Percentiles rank a stretch among this genome's conserved stretches.
These are phyloP conservation scores for Linurgus olivaceus DNA, from an alignment of 2,797 vertebrate genomes.

Conservation along the genomic window DNA sequence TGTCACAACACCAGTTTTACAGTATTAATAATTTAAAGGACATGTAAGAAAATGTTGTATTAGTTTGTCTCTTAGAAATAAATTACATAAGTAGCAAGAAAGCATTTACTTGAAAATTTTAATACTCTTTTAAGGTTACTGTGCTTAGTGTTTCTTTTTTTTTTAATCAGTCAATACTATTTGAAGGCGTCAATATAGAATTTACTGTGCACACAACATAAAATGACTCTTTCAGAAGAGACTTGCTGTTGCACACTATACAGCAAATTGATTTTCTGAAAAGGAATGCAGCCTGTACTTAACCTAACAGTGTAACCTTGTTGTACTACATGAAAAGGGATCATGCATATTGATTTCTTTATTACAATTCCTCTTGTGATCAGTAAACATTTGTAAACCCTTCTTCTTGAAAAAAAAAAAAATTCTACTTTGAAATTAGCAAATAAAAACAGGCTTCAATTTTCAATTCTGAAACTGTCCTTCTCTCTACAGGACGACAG, in stretches of 20 bases:
- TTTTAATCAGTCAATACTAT: conserved; percentile 73
- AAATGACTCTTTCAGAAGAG: conserved; percentile 86
- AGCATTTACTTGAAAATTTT: conserved; percentile 30
- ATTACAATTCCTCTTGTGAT: conserved; percentile 84
- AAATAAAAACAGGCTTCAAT: background rate
- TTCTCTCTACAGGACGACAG: background rate
- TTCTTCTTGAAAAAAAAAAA: conserved; percentile 49
- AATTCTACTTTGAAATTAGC: conserved; percentile 41
- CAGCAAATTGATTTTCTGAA: conserved; percentile 95
- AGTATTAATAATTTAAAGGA: conserved; percentile 21
- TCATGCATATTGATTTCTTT: conserved; percentile 94
- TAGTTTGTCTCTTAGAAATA: conserved; percentile 12
- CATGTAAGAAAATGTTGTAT: background rate
- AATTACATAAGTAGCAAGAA: conserved; percentile 42
- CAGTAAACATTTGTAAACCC: conserved; percentile 78
- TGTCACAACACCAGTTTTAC: background rate
- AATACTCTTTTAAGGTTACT: conserved; percentile 43
- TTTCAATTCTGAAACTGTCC: background rate
- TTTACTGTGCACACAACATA: conserved; percentile 77
- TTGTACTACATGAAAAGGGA: conserved; percentile 91
- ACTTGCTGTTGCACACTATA: conserved; percentile 81
- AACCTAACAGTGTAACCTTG: conserved; percentile 95
- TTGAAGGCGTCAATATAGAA: conserved; percentile 76
- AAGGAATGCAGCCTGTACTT: conserved; percentile 93
- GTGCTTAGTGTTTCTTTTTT: conserved; percentile 34